Conservation (phyloP, 2,797 vertebrate genomes). For the Oryzias dopingdopingensis region DNA sequence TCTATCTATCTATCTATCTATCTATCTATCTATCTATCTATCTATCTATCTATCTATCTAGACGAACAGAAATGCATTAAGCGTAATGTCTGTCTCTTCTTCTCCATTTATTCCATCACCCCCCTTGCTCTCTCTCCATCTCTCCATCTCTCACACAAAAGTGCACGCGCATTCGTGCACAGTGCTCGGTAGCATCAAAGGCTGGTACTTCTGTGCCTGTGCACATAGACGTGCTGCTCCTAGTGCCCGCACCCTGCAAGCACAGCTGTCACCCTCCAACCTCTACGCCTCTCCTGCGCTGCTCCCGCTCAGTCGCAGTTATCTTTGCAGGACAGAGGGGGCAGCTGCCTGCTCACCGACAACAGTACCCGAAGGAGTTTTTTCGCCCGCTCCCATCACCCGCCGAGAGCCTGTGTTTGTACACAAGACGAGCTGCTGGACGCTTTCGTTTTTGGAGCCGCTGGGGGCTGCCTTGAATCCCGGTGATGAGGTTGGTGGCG, state of each 20-base stretch:
- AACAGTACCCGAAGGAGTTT: conserved; percentile 25
- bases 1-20: conserved; percentile 16
- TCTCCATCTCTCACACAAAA: not conserved
- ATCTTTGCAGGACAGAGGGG: conserved; percentile 37
- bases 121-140: not conserved
- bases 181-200: conserved; percentile 60
- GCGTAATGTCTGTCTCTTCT: too few species aligned
- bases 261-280: conserved; percentile 80
- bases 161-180: not conserved
- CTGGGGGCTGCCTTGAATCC: conserved; percentile 63
- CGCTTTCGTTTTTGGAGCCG: conserved; percentile 53
- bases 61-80: not conserved
- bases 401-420: conserved; percentile 33
- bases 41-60: conserved; percentile 10
- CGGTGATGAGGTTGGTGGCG: conserved; percentile 80
- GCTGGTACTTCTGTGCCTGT: conserved; percentile 53
- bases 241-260: conserved; percentile 71
- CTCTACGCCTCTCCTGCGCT: conserved; percentile 63
- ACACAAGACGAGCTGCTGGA: conserved; percentile 39
- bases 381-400: conserved; percentile 1
- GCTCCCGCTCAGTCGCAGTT: conserved; percentile 48
- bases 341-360: conserved; percentile 15
- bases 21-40: conserved; percentile 18
- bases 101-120: too few species aligned
- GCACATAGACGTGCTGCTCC: conserved; percentile 71